Conservation (phyloP, 2,113 vertebrate species). For the Aleadryas rufinucha region DNA sequence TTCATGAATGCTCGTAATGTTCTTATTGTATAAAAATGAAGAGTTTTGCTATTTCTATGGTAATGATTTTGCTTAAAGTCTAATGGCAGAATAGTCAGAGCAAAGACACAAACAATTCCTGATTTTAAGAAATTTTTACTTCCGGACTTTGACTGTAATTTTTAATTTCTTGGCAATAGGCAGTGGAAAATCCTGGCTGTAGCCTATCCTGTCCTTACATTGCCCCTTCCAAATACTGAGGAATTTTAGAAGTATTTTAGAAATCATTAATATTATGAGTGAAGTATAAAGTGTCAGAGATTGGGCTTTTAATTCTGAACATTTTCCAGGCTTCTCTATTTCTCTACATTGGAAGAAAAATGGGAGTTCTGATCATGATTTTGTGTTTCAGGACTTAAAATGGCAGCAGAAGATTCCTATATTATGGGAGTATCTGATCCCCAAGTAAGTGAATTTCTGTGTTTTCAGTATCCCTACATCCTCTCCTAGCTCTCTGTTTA, state of each 20-base stretch:
- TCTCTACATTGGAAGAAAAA: not conserved
- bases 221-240: not conserved
- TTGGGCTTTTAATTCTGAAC: not conserved
- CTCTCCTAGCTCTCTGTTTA: not conserved
- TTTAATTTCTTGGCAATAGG: not conserved
- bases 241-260: not conserved
- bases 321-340: not conserved
- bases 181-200: not conserved
- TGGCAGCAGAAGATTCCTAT: constrained; percentile 74
- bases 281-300: not conserved
- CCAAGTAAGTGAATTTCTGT: constrained; percentile 62
- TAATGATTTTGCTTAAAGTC: not conserved
- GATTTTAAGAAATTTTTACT: not conserved
- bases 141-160: not conserved
- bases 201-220: not conserved
- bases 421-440: constrained; percentile 68
- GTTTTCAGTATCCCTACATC: not conserved
- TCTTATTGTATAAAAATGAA: not conserved
- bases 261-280: not conserved
- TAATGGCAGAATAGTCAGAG: not conserved
- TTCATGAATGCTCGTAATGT: not conserved
- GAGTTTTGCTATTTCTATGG: not conserved
- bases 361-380: not conserved
- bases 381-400: constrained; percentile 67
- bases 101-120: not conserved